Evolutionary conservation across 1,140 invertebrate species (phyloP), one percentile per base, ranked within the genome.

Genomic region (Maniola jurtina): DNA sequence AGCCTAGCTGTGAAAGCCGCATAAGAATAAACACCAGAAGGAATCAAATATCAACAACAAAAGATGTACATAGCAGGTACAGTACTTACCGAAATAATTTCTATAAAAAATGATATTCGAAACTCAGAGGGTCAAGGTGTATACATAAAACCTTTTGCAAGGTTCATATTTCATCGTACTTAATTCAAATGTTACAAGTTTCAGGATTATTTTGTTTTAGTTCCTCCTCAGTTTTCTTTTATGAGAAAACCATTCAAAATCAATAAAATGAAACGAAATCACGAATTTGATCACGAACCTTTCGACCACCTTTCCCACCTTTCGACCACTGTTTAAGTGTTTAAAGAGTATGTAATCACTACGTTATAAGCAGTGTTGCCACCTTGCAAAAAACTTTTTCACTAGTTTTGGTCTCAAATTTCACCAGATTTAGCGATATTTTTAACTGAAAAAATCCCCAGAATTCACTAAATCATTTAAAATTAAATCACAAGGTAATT

Each of bases 221-320:
- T 72, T 70, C 67, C 66, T 25, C 62, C 73, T 69, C 40, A 71
- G 52, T 66, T 63, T 75, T 67, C 62, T 64, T 70, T 69, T 70
- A 65, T 63, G 61, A 72, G 65, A 71, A 66, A 52, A 63, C 25
- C 25, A 25, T 40, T 76, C 69, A 76, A 77, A 77, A 80, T 80
- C 77, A 77, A 80, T 80, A 80, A 76, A 76, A 70, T 64, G 69
- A 72, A 75, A 75, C 66, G 64, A 79, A 74, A 77, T 73, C 65
- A 61, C 60, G 10, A 52, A 52, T 25, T 25, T 25, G 25, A 25
- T 25, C 42, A n/a, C 42, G 10, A 45, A 38, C 6, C 38, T 1
- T 6, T 38, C 38, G 38, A 38, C n/a, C n/a, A n/a, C n/a, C n/a
- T n/a, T n/a, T n/a, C n/a, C n/a, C n/a, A n/a, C n/a, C n/a, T n/a